Conservation (phyloP, 2,888 invertebrate species). For the Sinotaia quadrata region DNA sequence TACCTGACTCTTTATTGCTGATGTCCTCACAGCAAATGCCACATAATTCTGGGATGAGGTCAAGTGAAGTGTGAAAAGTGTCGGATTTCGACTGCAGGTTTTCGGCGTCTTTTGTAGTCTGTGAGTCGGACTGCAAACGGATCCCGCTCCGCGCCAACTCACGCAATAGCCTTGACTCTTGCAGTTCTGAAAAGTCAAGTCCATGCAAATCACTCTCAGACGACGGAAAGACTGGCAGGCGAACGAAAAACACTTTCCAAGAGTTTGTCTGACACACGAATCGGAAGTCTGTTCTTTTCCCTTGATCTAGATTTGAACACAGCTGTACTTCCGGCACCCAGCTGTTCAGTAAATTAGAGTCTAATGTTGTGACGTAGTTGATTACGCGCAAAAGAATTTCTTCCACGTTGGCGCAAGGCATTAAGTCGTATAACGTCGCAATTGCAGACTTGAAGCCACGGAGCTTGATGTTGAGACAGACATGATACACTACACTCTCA, state of each 20-base stretch:
- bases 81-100: too few species aligned
- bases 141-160: too few species aligned
- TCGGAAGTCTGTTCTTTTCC: not conserved
- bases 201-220: not conserved
- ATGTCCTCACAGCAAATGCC: constrained; percentile 34
- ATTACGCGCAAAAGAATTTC: constrained; percentile 1
- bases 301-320: not conserved
- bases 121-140: too few species aligned
- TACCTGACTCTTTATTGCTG: constrained; percentile 8
- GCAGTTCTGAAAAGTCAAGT: not conserved
- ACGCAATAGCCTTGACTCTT: too few species aligned
- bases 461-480: constrained; percentile 14
- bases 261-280: constrained; percentile 7
- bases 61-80: too few species aligned
- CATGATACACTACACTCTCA: not conserved
- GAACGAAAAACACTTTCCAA: constrained; percentile 8
- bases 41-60: constrained; percentile 16
- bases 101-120: too few species aligned
- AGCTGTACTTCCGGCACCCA: not conserved
- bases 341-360: not conserved
- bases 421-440: not conserved
- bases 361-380: not conserved
- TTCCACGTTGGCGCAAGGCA: constrained; percentile 5
- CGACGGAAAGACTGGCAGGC: not conserved
- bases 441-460: not conserved